A percentile compares a stretch with the other conserved stretches of the same genome.
Conservation (phyloP, 2,797 vertebrate species). For the Chanos chanos region DNA sequence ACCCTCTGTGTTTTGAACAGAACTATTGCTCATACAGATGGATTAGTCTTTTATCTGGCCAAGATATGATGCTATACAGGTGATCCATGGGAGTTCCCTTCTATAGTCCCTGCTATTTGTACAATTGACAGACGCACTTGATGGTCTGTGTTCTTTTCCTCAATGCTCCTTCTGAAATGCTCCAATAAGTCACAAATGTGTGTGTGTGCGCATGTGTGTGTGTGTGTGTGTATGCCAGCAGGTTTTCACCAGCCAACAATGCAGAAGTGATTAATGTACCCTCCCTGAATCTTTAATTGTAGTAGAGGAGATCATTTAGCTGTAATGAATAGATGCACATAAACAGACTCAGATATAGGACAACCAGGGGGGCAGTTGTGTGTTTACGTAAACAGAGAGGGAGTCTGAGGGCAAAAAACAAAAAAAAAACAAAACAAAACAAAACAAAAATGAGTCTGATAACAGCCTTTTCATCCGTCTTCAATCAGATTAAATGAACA, state of each 20-base stretch:
- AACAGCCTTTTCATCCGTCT: too few species aligned
- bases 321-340: slow-evolving; percentile 32
- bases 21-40: too few species aligned
- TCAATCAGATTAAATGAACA: too few species aligned
- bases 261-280: slow-evolving; percentile 38
- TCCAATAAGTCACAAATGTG: neutral
- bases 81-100: neutral
- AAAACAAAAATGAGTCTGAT: neutral
- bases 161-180: neutral
- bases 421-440: neutral
- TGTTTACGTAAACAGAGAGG: slow-evolving; percentile 5
- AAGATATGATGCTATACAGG: neutral
- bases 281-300: slow-evolving; percentile 39
- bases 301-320: slow-evolving; percentile 30
- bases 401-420: too few species aligned
- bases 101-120: neutral
- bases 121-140: neutral
- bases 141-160: neutral
- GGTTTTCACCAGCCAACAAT: slow-evolving; percentile 5
- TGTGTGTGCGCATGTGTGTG: slow-evolving; percentile 7
- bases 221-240: neutral
- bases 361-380: neutral
- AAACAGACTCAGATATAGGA: slow-evolving; percentile 29
- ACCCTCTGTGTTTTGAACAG: too few species aligned
- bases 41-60: neutral